Conservation (phyloP, 92 coral and sea anemone species). For the Actinernus sp. region DNA sequence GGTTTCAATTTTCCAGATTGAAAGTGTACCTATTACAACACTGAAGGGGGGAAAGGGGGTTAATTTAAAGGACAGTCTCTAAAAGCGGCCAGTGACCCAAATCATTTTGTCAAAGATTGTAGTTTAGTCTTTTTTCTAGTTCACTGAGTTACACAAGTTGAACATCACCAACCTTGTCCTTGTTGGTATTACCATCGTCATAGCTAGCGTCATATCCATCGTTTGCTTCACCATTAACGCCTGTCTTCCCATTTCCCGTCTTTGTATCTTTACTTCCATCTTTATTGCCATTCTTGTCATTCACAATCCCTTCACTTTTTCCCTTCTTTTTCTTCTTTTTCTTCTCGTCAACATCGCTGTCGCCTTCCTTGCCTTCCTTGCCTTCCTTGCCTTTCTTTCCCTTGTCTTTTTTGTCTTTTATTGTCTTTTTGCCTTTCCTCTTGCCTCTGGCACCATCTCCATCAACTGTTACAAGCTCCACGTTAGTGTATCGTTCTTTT, state of each 20-base stretch:
- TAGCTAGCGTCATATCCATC: slow-evolving; percentile 1
- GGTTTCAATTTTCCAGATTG: too few relatives aligned
- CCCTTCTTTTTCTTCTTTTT: background rate
- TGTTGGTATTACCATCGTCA: background rate
- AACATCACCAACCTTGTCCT: too few relatives aligned
- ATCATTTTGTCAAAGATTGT: too few relatives aligned
- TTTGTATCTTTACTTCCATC: background rate
- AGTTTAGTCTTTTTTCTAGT: too few relatives aligned
- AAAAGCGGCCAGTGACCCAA: too few relatives aligned
- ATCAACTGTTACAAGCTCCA: slow-evolving; percentile 37
- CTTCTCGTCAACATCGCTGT: slow-evolving; percentile 2
- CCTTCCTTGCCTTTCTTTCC: slow-evolving; percentile 11
- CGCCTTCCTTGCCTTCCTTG: background rate
- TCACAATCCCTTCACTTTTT: slow-evolving; percentile 3
- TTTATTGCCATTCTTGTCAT: background rate
- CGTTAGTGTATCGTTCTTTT: slow-evolving; percentile 15
- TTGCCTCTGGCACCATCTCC: slow-evolving; percentile 1
- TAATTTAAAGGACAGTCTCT: too few relatives aligned
- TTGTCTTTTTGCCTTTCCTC: background rate
- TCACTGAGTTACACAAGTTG: too few relatives aligned
- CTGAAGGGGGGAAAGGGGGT: too few relatives aligned
- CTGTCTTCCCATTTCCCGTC: background rate
- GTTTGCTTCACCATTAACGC: background rate
- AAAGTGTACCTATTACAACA: too few relatives aligned
- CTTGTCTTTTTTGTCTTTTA: background rate